phyloP scores from a whole-genome alignment of 2,888 invertebrate species.

The Dyspetes luteomarginatus region DNA sequence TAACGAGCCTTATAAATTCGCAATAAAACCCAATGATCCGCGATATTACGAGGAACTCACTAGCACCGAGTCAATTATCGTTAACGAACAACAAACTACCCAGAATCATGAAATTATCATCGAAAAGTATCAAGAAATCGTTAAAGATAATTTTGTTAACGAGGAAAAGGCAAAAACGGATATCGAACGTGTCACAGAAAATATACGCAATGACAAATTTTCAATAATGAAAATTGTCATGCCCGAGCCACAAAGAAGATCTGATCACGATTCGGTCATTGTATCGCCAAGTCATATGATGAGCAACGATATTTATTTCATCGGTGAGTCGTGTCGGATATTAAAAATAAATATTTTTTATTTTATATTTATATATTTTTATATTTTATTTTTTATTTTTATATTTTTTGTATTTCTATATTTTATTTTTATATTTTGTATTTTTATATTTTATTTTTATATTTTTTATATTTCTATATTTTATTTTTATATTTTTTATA shows the following conservation, averaged over 20 bases:
- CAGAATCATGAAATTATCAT: not conserved
- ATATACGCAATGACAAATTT: slow-evolving; percentile 51
- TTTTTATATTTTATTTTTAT: no score
- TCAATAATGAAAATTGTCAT: slow-evolving; percentile 50
- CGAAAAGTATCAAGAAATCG: not conserved
- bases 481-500: no score
- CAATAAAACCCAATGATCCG: slow-evolving; percentile 82
- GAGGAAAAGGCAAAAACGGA: not conserved
- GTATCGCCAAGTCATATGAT: slow-evolving; percentile 74
- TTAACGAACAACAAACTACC: slow-evolving; percentile 21
- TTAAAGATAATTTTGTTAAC: not conserved
- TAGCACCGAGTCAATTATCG: not conserved
- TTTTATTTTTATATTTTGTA: no score
- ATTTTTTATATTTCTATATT: no score
- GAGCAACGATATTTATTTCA: slow-evolving; percentile 81
- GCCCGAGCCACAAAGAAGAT: slow-evolving; percentile 73
- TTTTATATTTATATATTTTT: no score
- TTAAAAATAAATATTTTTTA: slow-evolving; percentile 3
- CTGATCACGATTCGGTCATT: slow-evolving; percentile 73
- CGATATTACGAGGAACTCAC: slow-evolving; percentile 78
- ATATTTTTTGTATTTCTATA: no score
- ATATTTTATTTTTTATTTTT: no score
- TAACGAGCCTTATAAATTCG: slow-evolving; percentile 76
- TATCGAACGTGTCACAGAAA: not conserved
- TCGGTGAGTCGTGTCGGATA: slow-evolving; percentile 76